phyloP scores from a whole-genome alignment of 92 coral and sea anemone species.

The Heteractis magnifica region DNA sequence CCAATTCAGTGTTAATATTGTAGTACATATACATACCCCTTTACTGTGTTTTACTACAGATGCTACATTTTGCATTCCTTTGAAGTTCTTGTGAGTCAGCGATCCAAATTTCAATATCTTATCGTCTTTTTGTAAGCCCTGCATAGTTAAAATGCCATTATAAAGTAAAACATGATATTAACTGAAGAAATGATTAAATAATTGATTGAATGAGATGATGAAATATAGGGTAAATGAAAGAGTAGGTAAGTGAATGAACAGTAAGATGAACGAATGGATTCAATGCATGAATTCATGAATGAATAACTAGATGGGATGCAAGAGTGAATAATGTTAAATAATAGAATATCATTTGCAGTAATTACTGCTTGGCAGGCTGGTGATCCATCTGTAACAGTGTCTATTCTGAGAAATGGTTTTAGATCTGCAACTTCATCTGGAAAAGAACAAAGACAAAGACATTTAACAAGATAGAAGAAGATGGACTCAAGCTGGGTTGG shows the following conservation, averaged over 20 bases:
- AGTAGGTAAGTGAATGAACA: no score
- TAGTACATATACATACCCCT: slow-evolving; percentile 63
- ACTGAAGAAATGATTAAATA: no score
- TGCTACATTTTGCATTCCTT: slow-evolving; percentile 67
- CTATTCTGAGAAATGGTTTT: slow-evolving; percentile 70
- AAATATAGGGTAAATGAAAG: no score
- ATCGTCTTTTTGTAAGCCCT: slow-evolving; percentile 89
- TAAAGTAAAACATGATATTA: not conserved
- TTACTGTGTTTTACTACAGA: slow-evolving; percentile 84
- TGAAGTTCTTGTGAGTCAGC: slow-evolving; percentile 68
- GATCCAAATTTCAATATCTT: slow-evolving; percentile 90
- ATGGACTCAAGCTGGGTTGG: no score
- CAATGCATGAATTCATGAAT: not conserved
- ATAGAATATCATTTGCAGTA: not conserved
- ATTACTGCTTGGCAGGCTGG: slow-evolving; percentile 90
- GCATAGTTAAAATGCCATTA: not conserved
- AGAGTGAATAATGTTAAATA: not conserved
- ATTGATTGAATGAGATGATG: no score
- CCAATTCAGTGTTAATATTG: not conserved
- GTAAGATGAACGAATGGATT: not conserved
- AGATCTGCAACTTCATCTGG: slow-evolving; percentile 46
- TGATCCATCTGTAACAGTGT: slow-evolving; percentile 77
- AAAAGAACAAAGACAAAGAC: not conserved
- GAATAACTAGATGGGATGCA: not conserved
- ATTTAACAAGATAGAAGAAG: not conserved